Base-by-base conservation (phyloP, 53 echinoderm and acorn worm genomes). In the Actinopyga echinites region DNA sequence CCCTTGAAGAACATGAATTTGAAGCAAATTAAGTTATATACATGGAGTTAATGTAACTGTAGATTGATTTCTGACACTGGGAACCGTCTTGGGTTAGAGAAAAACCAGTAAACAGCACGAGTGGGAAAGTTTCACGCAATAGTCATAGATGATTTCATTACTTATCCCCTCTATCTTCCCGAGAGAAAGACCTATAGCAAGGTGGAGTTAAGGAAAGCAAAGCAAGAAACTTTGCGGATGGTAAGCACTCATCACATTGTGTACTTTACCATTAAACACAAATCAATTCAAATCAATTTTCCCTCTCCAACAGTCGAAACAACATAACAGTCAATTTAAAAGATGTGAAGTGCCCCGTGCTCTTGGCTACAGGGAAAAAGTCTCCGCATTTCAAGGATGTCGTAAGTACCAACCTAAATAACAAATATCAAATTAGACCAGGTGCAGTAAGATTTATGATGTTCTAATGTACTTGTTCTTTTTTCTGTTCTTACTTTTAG, bases 321-420 rank as follows among this genome's bases (percentile, higher is more conserved):
- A 85, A 94, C 85, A 84, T 95, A 69, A 85, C 86, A 52, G 63
- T 85, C 63, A 56, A 82, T 29, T 79, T 99, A 83, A 94, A 94
- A 84, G 86, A 90, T n/a, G 63, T 99, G 63, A 87, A 57, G 38
- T 81, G 86, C 43, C 99, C 99, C 17, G 77, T 88, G 61, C 85
- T 99, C 25, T 85, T 99, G 9, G 92, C 94, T 65, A 99, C 99
- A 22, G 99, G 99, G 29, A 82, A 80, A 56, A 85, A 90, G 30
- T 99, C 99, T 15, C 99, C 99, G 9, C 99, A 99, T 79, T 79
- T 85, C 59, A 84, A 91, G 34, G 99, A 99, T 80, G 99, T 99
- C 85, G 99, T 99, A 82, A 79, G 99, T 92, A 56, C 45, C 8
- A 53, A 17, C 1, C 25, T 24, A 29, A 4, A 4, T 62, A 10